Base-by-base conservation (phyloP, 2,797 vertebrate species). In the Craterocephalus amniculus region DNA sequence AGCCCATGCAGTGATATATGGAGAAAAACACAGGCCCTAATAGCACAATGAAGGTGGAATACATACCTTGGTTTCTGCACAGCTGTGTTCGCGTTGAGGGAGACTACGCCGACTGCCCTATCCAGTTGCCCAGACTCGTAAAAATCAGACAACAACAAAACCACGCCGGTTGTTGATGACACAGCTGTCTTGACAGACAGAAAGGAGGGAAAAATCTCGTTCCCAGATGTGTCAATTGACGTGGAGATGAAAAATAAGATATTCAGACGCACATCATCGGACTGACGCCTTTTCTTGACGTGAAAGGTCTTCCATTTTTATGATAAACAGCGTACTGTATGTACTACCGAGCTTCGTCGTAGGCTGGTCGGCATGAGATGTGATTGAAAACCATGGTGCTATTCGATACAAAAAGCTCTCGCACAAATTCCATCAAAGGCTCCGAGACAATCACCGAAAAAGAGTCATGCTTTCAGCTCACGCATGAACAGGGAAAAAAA, bases 121-220 rank as follows among this genome's bases (percentile, higher is more conserved):
- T 87, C 88, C 91, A 88, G 86, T 74, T 59, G 84, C 76, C 81
- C 78, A 63, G 82, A 80, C 86, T 87, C 87, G 87, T 90, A 88
- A 87, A 72, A 90, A 91, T 90, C 91, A 94, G 92, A 94, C 93
- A 93, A 94, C 92, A 94, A 94, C 92, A 94, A 91, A 94, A 93
- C 83, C 92, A 94, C 92, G 91, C 91, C 89, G 91, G 92, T 88
- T 92, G 90, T 90, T 91, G 92, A 93, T 93, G 91, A 93, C 92
- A 94, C 88, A 91, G 92, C 91, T 92, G 90, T 92, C 89, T 89
- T 86, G 79, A 80, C 69, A 78, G 83, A 88, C 71, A 63, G 79
- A 69, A 81, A 76, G 67, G 76, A 63, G 64, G 54, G 58, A 9
- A 12, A 70, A 83, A 78, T 72, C 56, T 72, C 70, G 83, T 89